Conservation (phyloP, 1,140 invertebrate genomes). For the Eulimnadia texana region DNA sequence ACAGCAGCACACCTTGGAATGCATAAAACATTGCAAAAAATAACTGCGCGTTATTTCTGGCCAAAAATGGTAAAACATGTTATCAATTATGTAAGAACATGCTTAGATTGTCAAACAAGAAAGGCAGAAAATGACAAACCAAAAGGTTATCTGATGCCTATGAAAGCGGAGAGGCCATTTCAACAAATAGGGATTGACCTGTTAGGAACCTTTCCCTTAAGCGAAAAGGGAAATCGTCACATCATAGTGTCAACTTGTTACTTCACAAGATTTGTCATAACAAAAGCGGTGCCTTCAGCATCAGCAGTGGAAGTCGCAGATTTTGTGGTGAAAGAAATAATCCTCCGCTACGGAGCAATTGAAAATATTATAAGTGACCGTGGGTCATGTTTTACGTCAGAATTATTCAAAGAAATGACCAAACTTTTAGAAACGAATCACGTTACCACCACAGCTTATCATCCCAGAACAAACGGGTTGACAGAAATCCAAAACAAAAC, state of each 20-base stretch:
- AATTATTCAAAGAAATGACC: slow-evolving; percentile 8
- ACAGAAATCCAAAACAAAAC: slow-evolving; percentile 13
- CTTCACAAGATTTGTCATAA: slow-evolving; percentile 24
- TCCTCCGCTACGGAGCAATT: slow-evolving; percentile 21
- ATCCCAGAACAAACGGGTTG: slow-evolving; percentile 16
- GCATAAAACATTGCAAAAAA: not conserved
- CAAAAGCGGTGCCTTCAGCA: slow-evolving; percentile 20
- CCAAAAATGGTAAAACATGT: not conserved
- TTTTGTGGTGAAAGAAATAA: slow-evolving; percentile 20
- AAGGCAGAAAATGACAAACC: not conserved
- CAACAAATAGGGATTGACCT: too few relatives aligned
- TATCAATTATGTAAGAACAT: not conserved
- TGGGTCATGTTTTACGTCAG: slow-evolving; percentile 20
- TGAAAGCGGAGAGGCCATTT: not conserved
- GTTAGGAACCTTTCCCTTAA: not conserved
- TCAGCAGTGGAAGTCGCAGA: not conserved
- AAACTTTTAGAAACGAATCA: slow-evolving; percentile 12
- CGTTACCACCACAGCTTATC: slow-evolving; percentile 12
- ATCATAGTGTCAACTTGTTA: slow-evolving; percentile 23
- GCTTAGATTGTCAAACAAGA: slow-evolving; percentile 2
- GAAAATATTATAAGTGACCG: slow-evolving; percentile 19
- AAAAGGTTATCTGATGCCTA: not conserved
- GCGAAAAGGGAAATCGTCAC: too few relatives aligned
- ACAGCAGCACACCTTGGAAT: not conserved
- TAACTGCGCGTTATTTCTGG: not conserved